These are phyloP conservation scores for Ichneumoninae sp. DNA, from an alignment of 2,888 invertebrate species.

Conservation along the genomic window DNA sequence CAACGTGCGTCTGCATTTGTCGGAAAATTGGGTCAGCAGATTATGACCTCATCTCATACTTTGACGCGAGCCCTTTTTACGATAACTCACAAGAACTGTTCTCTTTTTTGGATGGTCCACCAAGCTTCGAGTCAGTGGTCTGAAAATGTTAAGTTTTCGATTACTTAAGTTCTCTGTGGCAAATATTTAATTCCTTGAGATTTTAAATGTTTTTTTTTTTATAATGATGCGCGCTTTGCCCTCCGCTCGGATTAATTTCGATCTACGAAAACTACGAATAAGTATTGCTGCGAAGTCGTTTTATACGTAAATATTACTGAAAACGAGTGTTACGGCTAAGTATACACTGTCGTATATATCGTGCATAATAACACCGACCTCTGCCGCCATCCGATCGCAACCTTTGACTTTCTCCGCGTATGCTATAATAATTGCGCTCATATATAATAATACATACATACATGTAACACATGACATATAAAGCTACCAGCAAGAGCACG, in stretches of 20 bases:
- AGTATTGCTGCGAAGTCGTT: not conserved
- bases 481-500: not conserved
- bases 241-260: too few relatives aligned
- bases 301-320: not conserved
- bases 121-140: too few relatives aligned
- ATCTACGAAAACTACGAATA: not conserved
- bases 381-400: not conserved
- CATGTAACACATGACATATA: not conserved
- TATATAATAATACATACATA: not conserved
- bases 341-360: not conserved
- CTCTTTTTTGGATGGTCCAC: too few relatives aligned
- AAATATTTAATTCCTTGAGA: too few relatives aligned
- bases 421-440: not conserved
- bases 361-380: not conserved
- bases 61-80: not conserved
- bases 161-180: too few relatives aligned
- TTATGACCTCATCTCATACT: not conserved
- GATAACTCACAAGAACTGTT: too few relatives aligned
- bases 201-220: too few relatives aligned
- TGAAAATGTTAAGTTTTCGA: too few relatives aligned
- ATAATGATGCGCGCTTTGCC: too few relatives aligned
- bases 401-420: not conserved
- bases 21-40: not conserved
- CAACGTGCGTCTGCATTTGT: not conserved
- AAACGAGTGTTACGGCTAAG: not conserved